Base-by-base conservation (phyloP, 1,140 invertebrate genomes). In the Calosoma granatense region DNA sequence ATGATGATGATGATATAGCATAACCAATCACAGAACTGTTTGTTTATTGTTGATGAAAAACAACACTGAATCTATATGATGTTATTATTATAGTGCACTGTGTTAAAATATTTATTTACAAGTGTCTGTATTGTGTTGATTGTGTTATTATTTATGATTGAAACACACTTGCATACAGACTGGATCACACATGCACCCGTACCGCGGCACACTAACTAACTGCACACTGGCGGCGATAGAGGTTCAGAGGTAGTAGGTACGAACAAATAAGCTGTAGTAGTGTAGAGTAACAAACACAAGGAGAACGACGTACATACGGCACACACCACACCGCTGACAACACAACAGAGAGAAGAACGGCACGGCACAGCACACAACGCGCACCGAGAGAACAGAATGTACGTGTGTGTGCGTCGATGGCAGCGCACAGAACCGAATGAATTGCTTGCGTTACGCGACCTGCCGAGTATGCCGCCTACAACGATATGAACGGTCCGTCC, bases 381-480 rank as follows among this genome's bases (percentile, higher is more conserved):
- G 58, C 64, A 63, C 57, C 54, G 52, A 60, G 51, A 26, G 54
- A 51, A 39, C 60, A 53, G 53, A 52, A 36, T 59, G 58, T 56
- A 57, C 56, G 53, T 59, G 59, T 47, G 59, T 60, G 52, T 59
- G 56, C 59, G 61, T 59, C 59, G 53, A 55, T 61, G 51, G 53
- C 56, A 58, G 58, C 63, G 62, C 63, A 62, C 64, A 65, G 64
- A 67, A 66, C 64, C 66, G 26, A 6, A 14, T 30, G 4, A 6
- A 30, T 30, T 30, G 26, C 65, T 66, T 67, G 65, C 65, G 68
- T 64, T 4, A 4, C 63, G 62, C 4, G 26, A 30, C 6, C 64
- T 66, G 65, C 65, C 60, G 66, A 62, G 62, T 65, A 65, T 63
- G 61, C 64, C 68, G 64, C 68, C 66, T 70, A 66, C 65, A 61